Conservation (phyloP, 2,797 vertebrate species). For the Semaprochilodus insignis region DNA sequence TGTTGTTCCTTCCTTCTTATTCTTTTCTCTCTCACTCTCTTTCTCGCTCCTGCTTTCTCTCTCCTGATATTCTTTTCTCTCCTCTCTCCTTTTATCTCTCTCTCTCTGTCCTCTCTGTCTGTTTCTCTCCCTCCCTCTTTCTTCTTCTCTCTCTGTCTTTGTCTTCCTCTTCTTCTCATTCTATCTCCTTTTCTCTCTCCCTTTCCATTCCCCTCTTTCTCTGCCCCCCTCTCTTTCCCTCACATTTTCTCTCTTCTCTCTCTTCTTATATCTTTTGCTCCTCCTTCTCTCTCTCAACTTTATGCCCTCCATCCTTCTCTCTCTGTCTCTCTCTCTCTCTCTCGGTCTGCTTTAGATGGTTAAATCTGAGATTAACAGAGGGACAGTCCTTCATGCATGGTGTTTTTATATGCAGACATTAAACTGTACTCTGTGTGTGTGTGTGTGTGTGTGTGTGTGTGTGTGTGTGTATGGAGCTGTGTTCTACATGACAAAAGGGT, state of each 20-base stretch:
- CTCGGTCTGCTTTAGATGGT: too few species aligned
- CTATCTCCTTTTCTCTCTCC: background rate
- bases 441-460: constrained; percentile 28
- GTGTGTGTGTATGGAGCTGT: constrained; percentile 18
- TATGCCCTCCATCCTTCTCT: background rate
- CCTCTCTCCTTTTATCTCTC: constrained; percentile 3
- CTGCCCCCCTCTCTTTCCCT: background rate
- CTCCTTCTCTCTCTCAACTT: background rate
- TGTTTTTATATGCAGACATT: constrained; percentile 12
- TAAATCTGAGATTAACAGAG: too few species aligned
- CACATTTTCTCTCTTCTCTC: background rate
- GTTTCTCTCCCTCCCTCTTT: background rate
- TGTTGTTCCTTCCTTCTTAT: constrained; percentile 13
- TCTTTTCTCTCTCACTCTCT: background rate
- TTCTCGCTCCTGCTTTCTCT: background rate
- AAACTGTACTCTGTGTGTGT: constrained; percentile 31
- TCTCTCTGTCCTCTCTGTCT: background rate
- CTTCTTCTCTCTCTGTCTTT: background rate
- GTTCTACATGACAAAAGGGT: constrained; percentile 25
- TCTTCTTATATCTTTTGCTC: constrained; percentile 48
- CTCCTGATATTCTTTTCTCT: background rate
- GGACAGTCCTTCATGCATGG: background rate
- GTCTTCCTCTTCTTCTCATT: background rate
- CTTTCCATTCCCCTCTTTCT: background rate
- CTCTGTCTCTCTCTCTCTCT: background rate